These are phyloP conservation scores for Apaloderma vittatum DNA, from an alignment of 2,113 vertebrate genomes.

Conservation along the genomic window DNA sequence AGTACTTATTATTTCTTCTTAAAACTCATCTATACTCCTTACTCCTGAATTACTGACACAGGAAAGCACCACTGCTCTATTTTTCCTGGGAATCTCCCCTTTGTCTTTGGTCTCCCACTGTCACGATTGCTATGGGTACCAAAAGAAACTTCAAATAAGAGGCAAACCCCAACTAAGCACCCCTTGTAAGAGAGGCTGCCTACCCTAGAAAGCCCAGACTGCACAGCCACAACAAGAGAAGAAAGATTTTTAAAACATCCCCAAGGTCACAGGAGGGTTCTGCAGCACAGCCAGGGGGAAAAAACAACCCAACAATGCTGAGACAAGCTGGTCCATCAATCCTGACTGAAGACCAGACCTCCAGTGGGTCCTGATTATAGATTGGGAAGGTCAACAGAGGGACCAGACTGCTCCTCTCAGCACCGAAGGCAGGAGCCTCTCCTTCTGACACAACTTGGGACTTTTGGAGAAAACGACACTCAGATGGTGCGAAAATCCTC, in stretches of 20 bases:
- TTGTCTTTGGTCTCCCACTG: not conserved
- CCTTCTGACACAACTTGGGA: not conserved
- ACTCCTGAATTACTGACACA: not conserved
- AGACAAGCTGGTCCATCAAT: not conserved
- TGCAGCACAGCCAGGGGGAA: not conserved
- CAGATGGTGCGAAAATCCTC: not conserved
- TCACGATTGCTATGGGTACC: not conserved
- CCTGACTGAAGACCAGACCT: not conserved
- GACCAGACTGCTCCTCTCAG: not conserved
- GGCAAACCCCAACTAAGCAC: not conserved
- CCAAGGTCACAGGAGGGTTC: constrained; percentile 28
- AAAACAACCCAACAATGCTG: not conserved
- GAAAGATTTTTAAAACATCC: not conserved
- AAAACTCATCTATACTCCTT: not conserved
- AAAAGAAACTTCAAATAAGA: constrained; percentile 12
- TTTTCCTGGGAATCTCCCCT: not conserved
- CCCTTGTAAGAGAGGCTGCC: not conserved
- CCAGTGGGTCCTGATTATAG: not conserved
- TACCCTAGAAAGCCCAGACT: not conserved
- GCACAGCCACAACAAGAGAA: not conserved
- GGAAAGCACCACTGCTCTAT: not conserved
- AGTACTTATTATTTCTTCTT: not conserved
- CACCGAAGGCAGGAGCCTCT: not conserved
- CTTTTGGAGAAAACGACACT: not conserved
- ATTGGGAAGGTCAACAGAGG: not conserved